Base-by-base conservation (phyloP, 2,888 invertebrate genomes). In the Sussaba pulchella region DNA sequence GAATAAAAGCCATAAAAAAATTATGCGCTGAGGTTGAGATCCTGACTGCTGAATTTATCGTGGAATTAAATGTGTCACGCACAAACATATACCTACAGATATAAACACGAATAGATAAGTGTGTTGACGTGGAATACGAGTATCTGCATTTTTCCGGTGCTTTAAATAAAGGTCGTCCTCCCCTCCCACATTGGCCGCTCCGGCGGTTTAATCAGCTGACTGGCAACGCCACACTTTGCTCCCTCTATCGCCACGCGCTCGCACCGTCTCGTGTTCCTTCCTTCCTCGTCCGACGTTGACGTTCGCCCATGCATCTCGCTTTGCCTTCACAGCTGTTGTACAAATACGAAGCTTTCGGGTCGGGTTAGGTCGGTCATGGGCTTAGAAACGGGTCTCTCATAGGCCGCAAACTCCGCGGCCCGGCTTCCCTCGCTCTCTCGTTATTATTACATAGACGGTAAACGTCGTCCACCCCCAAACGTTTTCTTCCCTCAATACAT, bases 171-270 rank as follows among this genome's bases (percentile, higher is more conserved):
- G 88, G 87, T 89, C 89, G 85, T 87, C 85, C 87, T 86, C 87
- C 88, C 87, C 86, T 84, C 86, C 86, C 85, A 84, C 59, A 24
- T n/a, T 52, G 86, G 86, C 90, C 87, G 89, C 88, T 88, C 85
- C 88, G 83, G 84, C 84, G 89, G 87, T 88, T 84, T 85, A 86
- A 89, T 90, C 90, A 91, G 90, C 91, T 91, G 90, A 89, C 89
- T 89, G 85, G 75, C 84, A 81, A 36, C 17, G 64, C 54, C 24
- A 43, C 45, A 64, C 83, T 83, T 83, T 82, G 85, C 84, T 84
- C 78, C 79, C 78, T 77, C 78, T 78, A 10, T 10, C 82, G 70
- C 71, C 71, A 54, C 70, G 19, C 14, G 10, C 54, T 57, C 57
- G 14, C 8, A 14, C 17, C 31, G 5, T 36, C 31, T 57, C 31